These are phyloP conservation scores for Saguinus midas DNA, from an alignment of 2,113 vertebrate species.

Conservation along the genomic window DNA sequence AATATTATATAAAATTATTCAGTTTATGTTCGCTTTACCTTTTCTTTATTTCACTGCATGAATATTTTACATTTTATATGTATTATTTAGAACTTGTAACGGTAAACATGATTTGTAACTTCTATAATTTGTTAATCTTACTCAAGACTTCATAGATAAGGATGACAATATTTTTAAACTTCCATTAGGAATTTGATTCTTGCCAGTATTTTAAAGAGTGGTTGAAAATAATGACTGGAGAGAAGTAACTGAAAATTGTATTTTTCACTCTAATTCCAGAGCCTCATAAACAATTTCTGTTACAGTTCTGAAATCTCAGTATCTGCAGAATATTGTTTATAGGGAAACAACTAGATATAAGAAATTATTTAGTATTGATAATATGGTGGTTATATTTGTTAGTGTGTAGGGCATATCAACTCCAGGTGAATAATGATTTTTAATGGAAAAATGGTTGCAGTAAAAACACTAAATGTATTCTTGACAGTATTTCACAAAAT, in stretches of 20 bases:
- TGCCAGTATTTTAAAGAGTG: conserved; percentile 1
- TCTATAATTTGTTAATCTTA: background rate
- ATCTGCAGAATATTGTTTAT: background rate
- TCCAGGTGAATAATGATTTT: background rate
- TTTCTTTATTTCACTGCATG: background rate
- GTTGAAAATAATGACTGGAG: background rate
- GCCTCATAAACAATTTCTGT: background rate
- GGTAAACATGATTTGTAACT: background rate
- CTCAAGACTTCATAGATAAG: background rate
- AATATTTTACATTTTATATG: background rate
- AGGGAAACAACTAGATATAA: background rate
- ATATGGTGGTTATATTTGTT: background rate
- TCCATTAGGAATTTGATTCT: background rate
- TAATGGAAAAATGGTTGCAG: background rate
- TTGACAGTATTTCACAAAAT: background rate
- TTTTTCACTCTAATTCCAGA: background rate
- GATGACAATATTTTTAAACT: background rate
- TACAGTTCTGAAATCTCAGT: background rate
- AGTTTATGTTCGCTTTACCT: background rate
- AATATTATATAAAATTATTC: background rate
- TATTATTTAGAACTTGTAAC: background rate
- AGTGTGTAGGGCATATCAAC: background rate
- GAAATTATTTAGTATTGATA: background rate
- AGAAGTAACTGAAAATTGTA: background rate
- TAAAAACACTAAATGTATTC: background rate